Evolutionary conservation across 1,140 invertebrate species (phyloP).

Genomic region (Drosophila tropicalis): DNA sequence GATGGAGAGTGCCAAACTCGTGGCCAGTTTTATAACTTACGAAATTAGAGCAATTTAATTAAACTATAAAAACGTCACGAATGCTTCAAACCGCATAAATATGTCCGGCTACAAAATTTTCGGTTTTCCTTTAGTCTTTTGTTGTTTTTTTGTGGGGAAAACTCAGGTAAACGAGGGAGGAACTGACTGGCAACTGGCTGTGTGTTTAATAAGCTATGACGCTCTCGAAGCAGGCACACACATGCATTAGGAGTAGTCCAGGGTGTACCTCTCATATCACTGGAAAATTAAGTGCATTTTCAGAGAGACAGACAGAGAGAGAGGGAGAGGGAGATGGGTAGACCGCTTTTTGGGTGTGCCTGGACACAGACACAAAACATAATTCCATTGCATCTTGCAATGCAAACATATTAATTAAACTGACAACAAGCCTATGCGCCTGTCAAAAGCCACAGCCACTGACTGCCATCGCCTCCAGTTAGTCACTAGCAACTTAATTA

Average conservation of each 20-base stretch:
- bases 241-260: constrained; percentile 47
- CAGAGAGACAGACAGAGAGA: constrained; percentile 16
- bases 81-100: constrained; percentile 62
- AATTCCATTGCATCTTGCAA: constrained; percentile 52
- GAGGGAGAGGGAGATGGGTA: constrained; percentile 6
- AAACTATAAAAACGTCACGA: constrained; percentile 76
- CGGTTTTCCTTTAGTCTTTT: background rate
- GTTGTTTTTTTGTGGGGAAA: constrained; percentile 12
- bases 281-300: constrained; percentile 58
- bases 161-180: constrained; percentile 38
- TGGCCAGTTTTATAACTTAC: constrained; percentile 74
- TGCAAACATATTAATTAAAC: constrained; percentile 72
- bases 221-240: constrained; percentile 12
- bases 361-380: constrained; percentile 1
- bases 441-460: constrained; percentile 49
- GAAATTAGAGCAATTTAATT: constrained; percentile 75
- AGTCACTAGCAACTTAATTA: constrained; percentile 66
- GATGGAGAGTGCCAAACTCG: constrained; percentile 56
- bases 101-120: constrained; percentile 22
- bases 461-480: constrained; percentile 50
- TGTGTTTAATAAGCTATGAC: constrained; percentile 75
- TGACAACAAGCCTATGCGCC: constrained; percentile 68
- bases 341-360: constrained; percentile 36
- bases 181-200: constrained; percentile 16
- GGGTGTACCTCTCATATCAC: constrained; percentile 48